Evolutionary conservation across 1,140 invertebrate species (phyloP).

Genomic region (Leucophenga varia): DNA sequence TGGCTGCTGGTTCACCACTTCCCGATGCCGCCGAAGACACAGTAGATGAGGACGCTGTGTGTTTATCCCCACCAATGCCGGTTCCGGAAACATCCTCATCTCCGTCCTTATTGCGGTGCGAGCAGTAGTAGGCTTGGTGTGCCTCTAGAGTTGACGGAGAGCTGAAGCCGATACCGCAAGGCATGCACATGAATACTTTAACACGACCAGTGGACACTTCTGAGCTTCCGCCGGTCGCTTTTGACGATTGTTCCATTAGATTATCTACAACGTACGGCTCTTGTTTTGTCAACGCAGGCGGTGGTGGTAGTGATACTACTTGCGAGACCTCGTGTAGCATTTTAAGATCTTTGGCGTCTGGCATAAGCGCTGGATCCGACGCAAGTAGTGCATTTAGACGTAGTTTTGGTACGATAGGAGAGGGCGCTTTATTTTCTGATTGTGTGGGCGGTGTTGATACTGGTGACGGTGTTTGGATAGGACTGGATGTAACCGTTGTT

Average conservation of each 20-base stretch:
- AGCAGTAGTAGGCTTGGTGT: conserved; percentile 92
- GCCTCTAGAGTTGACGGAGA: conserved; percentile 88
- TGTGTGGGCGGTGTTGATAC: conserved; percentile 21
- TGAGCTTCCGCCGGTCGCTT: conserved; percentile 37
- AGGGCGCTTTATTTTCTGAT: conserved; percentile 2
- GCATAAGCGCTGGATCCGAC: conserved; percentile 75
- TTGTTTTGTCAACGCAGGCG: conserved; percentile 20
- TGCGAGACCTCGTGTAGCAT: conserved; percentile 26
- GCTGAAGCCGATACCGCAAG: conserved; percentile 90
- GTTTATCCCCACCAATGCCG: conserved; percentile 18
- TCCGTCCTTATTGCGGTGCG: conserved; percentile 64
- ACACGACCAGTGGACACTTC: conserved; percentile 24
- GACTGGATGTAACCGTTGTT: conserved; percentile 21
- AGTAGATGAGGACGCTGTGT: background rate
- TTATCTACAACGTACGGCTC: conserved; percentile 52
- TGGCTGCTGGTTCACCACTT: conserved; percentile 60
- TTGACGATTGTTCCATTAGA: conserved; percentile 57
- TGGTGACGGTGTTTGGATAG: background rate
- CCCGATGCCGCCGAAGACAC: conserved; percentile 51
- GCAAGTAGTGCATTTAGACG: conserved; percentile 75
- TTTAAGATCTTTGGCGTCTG: conserved; percentile 56
- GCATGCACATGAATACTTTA: conserved; percentile 71
- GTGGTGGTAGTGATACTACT: conserved; percentile 18
- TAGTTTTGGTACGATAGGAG: conserved; percentile 62
- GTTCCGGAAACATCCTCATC: conserved; percentile 37